Percentiles rank a stretch among this genome's conserved stretches.
Conservation (phyloP, 2,113 vertebrate genomes). For the Saccopteryx leptura region DNA sequence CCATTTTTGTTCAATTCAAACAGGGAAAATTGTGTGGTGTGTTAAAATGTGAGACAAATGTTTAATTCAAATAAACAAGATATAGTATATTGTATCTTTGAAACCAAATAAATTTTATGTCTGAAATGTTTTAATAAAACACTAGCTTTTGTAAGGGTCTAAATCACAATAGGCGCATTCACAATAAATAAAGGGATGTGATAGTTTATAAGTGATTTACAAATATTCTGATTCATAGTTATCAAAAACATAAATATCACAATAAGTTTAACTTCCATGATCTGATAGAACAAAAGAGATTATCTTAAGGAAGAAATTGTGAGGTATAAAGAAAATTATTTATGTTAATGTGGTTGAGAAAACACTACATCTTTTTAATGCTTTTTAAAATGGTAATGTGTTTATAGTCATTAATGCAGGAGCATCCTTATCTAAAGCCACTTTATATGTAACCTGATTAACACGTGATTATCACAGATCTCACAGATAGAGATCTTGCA, state of each 20-base stretch:
- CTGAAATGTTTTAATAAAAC: constrained; percentile 52
- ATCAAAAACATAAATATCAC: constrained; percentile 41
- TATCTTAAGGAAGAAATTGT: constrained; percentile 61
- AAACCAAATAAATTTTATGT: neutral
- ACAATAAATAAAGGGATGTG: neutral
- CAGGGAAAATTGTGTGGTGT: neutral
- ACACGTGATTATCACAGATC: constrained; percentile 62
- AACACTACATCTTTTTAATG: neutral
- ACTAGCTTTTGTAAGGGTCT: constrained; percentile 20
- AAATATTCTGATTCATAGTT: constrained; percentile 47
- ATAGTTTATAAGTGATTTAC: neutral
- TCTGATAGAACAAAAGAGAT: constrained; percentile 58
- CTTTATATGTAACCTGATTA: constrained; percentile 60
- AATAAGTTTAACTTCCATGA: constrained; percentile 52
- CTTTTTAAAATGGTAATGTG: neutral
- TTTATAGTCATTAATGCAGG: neutral
- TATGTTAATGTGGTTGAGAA: neutral
- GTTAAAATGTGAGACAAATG: constrained; percentile 10
- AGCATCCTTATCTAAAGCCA: constrained; percentile 30
- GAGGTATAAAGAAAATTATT: constrained; percentile 1
- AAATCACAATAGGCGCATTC: neutral
- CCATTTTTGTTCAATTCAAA: constrained; percentile 43
- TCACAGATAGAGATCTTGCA: constrained; percentile 44
- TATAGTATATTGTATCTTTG: neutral
- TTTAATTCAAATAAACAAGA: constrained; percentile 48